Evolutionary conservation across 2,113 vertebrate genomes (phyloP).

Genomic region (Onychostoma macrolepis): DNA sequence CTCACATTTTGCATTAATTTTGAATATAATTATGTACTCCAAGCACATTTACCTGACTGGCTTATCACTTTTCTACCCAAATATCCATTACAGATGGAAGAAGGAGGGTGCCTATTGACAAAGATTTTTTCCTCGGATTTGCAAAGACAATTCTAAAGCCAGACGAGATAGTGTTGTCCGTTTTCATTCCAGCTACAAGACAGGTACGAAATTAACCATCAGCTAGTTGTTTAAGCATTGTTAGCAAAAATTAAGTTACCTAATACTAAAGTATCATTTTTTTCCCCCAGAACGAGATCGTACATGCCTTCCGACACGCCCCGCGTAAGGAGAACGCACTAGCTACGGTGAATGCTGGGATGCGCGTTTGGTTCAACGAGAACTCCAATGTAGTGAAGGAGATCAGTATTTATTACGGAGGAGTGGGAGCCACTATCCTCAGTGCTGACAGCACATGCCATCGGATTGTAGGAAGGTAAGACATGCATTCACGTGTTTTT

Average conservation of each 20-base stretch:
- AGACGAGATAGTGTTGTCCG: conserved; percentile 82
- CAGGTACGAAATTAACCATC: conserved; percentile 68
- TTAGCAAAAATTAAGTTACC: not conserved
- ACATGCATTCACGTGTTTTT: not conserved
- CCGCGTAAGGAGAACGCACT: conserved; percentile 83
- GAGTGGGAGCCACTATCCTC: conserved; percentile 72
- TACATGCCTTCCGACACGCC: conserved; percentile 86
- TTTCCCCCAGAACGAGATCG: conserved; percentile 80
- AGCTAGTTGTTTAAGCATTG: not conserved
- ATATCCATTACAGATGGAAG: conserved; percentile 58
- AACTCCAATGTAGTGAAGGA: conserved; percentile 78
- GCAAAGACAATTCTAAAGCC: conserved; percentile 75
- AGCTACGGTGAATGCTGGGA: conserved; percentile 79
- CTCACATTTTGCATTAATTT: not conserved
- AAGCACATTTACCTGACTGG: too few relatives aligned
- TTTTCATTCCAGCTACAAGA: conserved; percentile 81
- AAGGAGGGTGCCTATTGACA: conserved; percentile 76
- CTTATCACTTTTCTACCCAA: not conserved
- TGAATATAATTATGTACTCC: not conserved
- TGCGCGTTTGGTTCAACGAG: conserved; percentile 82
- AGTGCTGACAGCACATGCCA: conserved; percentile 71
- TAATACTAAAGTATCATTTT: not conserved
- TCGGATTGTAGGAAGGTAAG: conserved; percentile 75
- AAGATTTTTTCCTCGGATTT: conserved; percentile 81
- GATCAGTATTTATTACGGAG: conserved; percentile 84